Base-by-base conservation (phyloP, 2,888 invertebrate species). In the Hipparchia semele region DNA sequence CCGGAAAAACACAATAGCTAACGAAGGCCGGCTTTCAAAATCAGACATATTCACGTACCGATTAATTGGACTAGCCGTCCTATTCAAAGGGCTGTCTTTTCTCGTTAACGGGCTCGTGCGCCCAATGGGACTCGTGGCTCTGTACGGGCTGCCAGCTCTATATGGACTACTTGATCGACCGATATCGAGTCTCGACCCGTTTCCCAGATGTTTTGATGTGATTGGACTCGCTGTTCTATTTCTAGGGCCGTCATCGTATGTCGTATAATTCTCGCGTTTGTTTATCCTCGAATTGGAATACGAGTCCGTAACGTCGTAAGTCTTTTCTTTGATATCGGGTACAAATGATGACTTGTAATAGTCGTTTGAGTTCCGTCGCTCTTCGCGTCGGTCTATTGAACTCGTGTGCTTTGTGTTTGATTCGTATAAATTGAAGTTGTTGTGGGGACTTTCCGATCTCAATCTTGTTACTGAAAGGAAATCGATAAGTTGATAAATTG, bases 51-150 rank as follows among this genome's bases (percentile, higher is more conserved):
- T 66, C 73, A 83, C 84, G 74, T 83, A 93, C 94, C 93, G 92
- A 86, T 92, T 92, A 84, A 92, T 92, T 81, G 95, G 95, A 78
- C 95, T 95, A 65, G 92, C 89, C 0, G 92, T 94, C 70, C 95
- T 93, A 76, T 95, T 94, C 79, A 94, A 86, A 77, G 94, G 93
- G 79, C 91, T 93, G 73, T 92, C 90, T 79, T 89, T 94, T 78
- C 94, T 94, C 70, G 94, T 87, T 75, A 95, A 89, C 6, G 95
- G 95, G 79, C 95, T 95, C 2, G 95, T 94, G 81, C 89, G 94
- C 79, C 83, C 95, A 83, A 90, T 85, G 3, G 87, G 95, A 82
- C 90, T 95, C 75, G 89, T 92, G 80, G 83, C 90, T 84, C 78
- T 89, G 84, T 73, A 85, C 46, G 81, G 94, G 81, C 85, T 94